phyloP scores from a whole-genome alignment of 2,888 invertebrate genomes.

The Drymonia ruficornis region DNA sequence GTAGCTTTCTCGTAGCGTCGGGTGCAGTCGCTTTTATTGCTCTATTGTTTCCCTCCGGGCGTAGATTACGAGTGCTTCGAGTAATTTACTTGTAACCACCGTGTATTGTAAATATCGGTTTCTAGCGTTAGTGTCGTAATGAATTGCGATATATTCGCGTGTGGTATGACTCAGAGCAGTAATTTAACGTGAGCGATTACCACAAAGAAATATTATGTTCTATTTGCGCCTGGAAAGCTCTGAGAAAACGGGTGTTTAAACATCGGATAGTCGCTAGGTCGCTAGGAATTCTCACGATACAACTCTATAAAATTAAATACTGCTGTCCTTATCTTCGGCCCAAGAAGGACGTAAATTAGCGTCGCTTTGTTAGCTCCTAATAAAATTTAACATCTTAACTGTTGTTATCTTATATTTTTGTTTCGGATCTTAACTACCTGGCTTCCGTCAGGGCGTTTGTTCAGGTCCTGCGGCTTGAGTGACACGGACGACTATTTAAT shows the following conservation, averaged over 20 bases:
- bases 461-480: slow-evolving; percentile 70
- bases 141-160: slow-evolving; percentile 57
- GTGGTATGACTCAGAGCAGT: slow-evolving; percentile 47
- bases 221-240: slow-evolving; percentile 26
- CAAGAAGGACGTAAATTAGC: slow-evolving; percentile 74
- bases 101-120: slow-evolving; percentile 58
- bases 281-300: slow-evolving; percentile 24
- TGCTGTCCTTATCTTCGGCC: slow-evolving; percentile 48
- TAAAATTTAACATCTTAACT: slow-evolving; percentile 81
- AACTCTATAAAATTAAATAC: slow-evolving; percentile 39
- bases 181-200: slow-evolving; percentile 51
- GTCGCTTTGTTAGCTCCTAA: slow-evolving; percentile 76
- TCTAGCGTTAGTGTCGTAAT: slow-evolving; percentile 59
- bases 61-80: slow-evolving; percentile 60
- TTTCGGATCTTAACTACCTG: slow-evolving; percentile 82
- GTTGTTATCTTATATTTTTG: slow-evolving; percentile 79
- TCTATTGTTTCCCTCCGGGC: slow-evolving; percentile 76
- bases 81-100: slow-evolving; percentile 73
- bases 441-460: slow-evolving; percentile 76
- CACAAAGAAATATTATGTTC: slow-evolving; percentile 35
- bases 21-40: slow-evolving; percentile 72
- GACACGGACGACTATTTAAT: slow-evolving; percentile 80
- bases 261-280: slow-evolving; percentile 7
- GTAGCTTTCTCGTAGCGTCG: slow-evolving; percentile 67
- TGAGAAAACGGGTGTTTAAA: slow-evolving; percentile 21